Percentiles rank a stretch among this genome's conserved stretches.
Conservation (phyloP, 1,140 invertebrate genomes). For the Ceratosolen fusciceps region DNA sequence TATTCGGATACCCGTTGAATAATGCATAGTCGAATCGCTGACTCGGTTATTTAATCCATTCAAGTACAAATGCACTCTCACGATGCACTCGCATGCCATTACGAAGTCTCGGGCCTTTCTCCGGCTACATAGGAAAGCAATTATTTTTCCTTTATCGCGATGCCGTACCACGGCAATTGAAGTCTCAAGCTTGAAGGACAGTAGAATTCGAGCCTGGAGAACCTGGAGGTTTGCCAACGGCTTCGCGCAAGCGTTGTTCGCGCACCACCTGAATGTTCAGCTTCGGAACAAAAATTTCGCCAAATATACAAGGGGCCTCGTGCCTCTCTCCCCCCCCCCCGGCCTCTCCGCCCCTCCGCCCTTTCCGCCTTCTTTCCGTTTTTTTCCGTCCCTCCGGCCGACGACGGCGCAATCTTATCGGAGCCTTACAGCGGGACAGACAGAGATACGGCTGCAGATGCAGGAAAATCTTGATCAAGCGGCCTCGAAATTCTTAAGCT, state of each 20-base stretch:
- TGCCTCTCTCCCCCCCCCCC: too few relatives aligned
- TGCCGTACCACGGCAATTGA: not conserved
- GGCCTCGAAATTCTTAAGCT: not conserved
- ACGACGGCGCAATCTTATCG: not conserved
- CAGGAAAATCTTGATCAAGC: constrained; percentile 10
- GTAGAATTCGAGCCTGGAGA: not conserved
- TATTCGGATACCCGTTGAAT: constrained; percentile 24
- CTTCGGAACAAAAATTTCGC: not conserved
- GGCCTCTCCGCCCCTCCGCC: too few relatives aligned
- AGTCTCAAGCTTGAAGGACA: not conserved
- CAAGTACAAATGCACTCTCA: not conserved
- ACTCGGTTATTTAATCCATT: constrained; percentile 16
- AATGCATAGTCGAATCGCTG: constrained; percentile 20
- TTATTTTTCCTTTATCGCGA: not conserved
- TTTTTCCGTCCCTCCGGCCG: too few relatives aligned
- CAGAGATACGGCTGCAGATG: not conserved
- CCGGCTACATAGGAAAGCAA: not conserved
- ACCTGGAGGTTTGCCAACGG: too few relatives aligned
- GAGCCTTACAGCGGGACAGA: not conserved
- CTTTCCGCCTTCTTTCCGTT: too few relatives aligned
- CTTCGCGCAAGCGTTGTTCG: too few relatives aligned
- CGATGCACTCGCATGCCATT: not conserved
- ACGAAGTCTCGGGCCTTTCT: not conserved
- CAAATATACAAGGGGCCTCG: not conserved
- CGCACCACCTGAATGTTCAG: too few relatives aligned